phyloP scores from a whole-genome alignment of 2,113 vertebrate species.

The Leucopsar rothschildi region DNA sequence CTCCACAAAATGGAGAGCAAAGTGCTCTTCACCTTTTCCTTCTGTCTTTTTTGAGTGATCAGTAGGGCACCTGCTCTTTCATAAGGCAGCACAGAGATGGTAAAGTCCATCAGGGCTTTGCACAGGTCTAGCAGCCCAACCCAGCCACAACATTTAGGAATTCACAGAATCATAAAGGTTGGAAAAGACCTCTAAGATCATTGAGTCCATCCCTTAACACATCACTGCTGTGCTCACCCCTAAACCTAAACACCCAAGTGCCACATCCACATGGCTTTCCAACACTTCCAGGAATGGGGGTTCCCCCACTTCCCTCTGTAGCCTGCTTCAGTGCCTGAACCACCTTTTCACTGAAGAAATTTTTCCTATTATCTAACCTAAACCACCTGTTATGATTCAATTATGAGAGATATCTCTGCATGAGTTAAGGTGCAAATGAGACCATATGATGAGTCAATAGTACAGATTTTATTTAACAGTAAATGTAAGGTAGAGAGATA shows the following conservation, averaged over 20 bases:
- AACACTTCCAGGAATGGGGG: background rate
- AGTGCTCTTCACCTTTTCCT: background rate
- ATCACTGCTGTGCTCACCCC: rapidly evolving
- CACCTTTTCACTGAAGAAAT: background rate
- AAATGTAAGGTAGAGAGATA: background rate
- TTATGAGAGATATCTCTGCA: background rate
- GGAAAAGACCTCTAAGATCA: background rate
- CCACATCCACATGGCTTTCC: background rate
- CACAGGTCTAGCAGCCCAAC: background rate
- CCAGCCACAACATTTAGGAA: background rate
- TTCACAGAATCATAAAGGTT: background rate
- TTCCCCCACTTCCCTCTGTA: background rate
- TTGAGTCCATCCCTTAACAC: background rate
- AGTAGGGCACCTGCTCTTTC: background rate
- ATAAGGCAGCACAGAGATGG: background rate
- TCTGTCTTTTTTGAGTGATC: background rate
- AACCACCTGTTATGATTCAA: background rate
- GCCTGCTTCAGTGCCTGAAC: background rate
- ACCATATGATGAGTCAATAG: background rate
- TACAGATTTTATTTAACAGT: background rate
- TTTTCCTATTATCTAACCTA: background rate
- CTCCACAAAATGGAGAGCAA: background rate
- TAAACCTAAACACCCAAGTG: background rate
- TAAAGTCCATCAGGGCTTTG: background rate
- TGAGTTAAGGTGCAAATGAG: background rate